These are phyloP conservation scores for Sarcophaga subvicina DNA, from an alignment of 2,888 invertebrate genomes.

Conservation along the genomic window DNA sequence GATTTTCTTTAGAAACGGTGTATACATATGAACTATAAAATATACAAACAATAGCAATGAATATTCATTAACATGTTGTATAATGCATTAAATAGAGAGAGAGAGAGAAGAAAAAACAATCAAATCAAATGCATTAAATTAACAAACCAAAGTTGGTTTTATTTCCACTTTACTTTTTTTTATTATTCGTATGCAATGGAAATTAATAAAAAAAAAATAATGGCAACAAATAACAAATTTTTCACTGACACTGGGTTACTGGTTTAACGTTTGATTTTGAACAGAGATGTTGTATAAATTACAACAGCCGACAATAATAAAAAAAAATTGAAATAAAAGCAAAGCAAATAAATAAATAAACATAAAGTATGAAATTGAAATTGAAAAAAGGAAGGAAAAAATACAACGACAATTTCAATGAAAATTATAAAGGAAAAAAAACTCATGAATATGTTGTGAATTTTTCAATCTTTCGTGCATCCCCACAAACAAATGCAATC, in stretches of 20 bases:
- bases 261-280: conserved; percentile 46
- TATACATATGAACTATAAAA: conserved; percentile 17
- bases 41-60: conserved; percentile 51
- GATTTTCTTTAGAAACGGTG: conserved; percentile 21
- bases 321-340: not conserved
- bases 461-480: not conserved
- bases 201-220: conserved; percentile 21
- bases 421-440: conserved; percentile 49
- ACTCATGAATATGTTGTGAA: conserved; percentile 37
- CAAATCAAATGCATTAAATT: conserved; percentile 26
- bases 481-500: not conserved
- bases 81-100: conserved; percentile 24
- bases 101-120: not conserved
- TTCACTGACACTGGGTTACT: conserved; percentile 62
- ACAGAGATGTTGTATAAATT: conserved; percentile 61
- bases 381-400: conserved; percentile 26
- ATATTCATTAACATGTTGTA: conserved; percentile 66
- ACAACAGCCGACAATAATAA: conserved; percentile 2
- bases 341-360: conserved; percentile 45
- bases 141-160: conserved; percentile 5
- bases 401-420: not conserved
- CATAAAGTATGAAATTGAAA: conserved; percentile 44
- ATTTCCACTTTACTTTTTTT: not conserved
- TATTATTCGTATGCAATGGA: conserved; percentile 10
- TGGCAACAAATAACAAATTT: conserved; percentile 47